These are phyloP conservation scores for Corythornis cristatus DNA, from an alignment of 2,113 vertebrate genomes.

Conservation along the genomic window DNA sequence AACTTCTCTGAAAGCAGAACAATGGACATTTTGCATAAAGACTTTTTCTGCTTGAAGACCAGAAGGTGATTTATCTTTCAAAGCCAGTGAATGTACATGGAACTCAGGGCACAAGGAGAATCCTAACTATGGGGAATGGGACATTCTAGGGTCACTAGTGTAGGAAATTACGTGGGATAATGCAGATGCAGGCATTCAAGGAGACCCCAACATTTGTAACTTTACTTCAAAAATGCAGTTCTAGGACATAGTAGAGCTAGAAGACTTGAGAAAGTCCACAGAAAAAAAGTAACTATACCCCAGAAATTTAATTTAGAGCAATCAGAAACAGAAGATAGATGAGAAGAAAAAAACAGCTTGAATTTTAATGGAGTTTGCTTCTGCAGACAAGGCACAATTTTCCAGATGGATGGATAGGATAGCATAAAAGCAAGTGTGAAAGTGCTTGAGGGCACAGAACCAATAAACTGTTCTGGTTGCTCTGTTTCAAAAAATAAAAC, in stretches of 20 bases:
- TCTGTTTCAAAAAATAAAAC: not conserved
- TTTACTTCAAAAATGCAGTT: not conserved
- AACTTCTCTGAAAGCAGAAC: not conserved
- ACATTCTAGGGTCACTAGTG: not conserved
- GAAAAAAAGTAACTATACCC: not conserved
- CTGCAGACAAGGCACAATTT: not conserved
- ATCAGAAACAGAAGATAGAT: not conserved
- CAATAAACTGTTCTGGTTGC: not conserved
- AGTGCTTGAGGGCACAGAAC: not conserved
- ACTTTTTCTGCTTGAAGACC: not conserved
- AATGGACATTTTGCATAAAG: not conserved
- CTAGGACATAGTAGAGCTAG: not conserved
- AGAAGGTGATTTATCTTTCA: not conserved
- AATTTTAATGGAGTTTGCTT: not conserved
- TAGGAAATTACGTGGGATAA: not conserved
- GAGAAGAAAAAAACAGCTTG: not conserved
- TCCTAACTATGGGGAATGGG: not conserved
- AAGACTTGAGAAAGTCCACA: not conserved
- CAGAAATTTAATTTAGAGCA: not conserved
- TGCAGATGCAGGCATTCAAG: not conserved
- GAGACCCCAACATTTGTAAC: not conserved
- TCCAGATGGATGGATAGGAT: not conserved
- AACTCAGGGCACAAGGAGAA: not conserved
- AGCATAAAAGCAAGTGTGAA: not conserved
- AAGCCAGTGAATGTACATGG: not conserved